Conservation (phyloP, 2,113 vertebrate genomes). For the Sphyrna mokarran region DNA sequence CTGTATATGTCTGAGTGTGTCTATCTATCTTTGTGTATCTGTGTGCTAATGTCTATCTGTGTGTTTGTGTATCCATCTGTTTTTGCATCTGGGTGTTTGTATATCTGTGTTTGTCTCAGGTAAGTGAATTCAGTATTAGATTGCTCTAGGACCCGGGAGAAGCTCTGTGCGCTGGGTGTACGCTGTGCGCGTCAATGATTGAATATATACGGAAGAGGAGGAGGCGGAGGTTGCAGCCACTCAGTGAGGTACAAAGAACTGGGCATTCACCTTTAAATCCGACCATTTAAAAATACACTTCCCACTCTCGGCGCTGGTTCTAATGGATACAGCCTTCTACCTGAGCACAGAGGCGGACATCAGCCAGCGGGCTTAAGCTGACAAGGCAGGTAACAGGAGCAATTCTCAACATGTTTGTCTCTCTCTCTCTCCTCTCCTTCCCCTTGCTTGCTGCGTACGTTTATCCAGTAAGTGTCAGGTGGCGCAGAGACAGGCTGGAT, state of each 20-base stretch:
- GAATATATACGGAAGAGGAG: slow-evolving; percentile 32
- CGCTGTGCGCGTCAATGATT: slow-evolving; percentile 14
- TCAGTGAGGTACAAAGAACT: slow-evolving; percentile 31
- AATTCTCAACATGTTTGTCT: not conserved
- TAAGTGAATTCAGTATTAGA: not conserved
- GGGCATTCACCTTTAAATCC: slow-evolving; percentile 36
- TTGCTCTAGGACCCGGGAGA: slow-evolving; percentile 23
- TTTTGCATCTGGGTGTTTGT: not conserved
- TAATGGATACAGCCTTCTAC: slow-evolving; percentile 21
- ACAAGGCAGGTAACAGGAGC: slow-evolving; percentile 6
- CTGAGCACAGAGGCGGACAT: not conserved
- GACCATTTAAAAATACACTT: slow-evolving; percentile 14
- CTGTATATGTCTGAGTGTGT: too few relatives aligned
- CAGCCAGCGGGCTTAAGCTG: slow-evolving; percentile 3
- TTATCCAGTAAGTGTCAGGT: slow-evolving; percentile 12
- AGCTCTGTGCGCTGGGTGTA: not conserved
- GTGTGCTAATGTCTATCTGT: not conserved
- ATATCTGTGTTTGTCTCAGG: not conserved
- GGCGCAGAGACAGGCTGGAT: not conserved
- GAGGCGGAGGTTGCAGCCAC: slow-evolving; percentile 29
- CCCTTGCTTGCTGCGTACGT: not conserved
- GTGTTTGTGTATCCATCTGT: not conserved
- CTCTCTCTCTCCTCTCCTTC: not conserved
- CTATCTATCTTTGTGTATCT: not conserved
- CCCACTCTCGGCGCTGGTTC: not conserved